Conservation (phyloP, 2,797 vertebrate species). For the Streptopelia turtur region DNA sequence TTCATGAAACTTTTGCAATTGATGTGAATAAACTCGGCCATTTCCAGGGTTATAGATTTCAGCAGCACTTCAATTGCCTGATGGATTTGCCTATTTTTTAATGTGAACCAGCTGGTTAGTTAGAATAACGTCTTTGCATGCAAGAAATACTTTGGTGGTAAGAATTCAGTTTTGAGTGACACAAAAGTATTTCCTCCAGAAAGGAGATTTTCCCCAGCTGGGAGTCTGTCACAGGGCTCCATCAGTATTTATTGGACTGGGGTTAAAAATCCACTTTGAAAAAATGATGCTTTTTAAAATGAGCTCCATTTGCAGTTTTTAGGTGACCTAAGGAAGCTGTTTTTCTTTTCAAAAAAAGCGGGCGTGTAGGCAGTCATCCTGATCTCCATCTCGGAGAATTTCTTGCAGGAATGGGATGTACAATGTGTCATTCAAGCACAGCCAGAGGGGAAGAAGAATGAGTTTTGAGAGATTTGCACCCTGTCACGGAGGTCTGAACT, state of each 20-base stretch:
- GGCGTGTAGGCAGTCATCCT: background rate
- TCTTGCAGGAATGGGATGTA: background rate
- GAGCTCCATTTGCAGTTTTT: background rate
- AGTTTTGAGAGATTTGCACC: constrained; percentile 4
- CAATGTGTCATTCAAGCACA: background rate
- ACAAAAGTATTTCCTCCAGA: constrained; percentile 36
- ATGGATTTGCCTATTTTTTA: constrained; percentile 36
- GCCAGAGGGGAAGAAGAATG: background rate
- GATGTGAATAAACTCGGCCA: background rate
- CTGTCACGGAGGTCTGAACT: background rate
- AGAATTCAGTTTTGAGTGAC: constrained; percentile 23
- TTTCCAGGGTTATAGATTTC: background rate
- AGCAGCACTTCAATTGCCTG: background rate
- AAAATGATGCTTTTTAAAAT: background rate
- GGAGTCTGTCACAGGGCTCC: background rate
- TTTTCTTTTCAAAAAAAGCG: background rate
- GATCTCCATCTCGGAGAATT: background rate
- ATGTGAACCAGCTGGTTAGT: constrained; percentile 9
- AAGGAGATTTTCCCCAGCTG: background rate
- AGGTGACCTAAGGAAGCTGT: background rate
- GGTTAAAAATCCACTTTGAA: background rate
- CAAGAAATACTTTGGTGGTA: constrained; percentile 22
- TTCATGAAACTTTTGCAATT: background rate
- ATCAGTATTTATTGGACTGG: background rate
- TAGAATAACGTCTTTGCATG: constrained; percentile 4